Evolutionary conservation across 2,888 invertebrate genomes (phyloP).

Genomic region (Theristus sp.): DNA sequence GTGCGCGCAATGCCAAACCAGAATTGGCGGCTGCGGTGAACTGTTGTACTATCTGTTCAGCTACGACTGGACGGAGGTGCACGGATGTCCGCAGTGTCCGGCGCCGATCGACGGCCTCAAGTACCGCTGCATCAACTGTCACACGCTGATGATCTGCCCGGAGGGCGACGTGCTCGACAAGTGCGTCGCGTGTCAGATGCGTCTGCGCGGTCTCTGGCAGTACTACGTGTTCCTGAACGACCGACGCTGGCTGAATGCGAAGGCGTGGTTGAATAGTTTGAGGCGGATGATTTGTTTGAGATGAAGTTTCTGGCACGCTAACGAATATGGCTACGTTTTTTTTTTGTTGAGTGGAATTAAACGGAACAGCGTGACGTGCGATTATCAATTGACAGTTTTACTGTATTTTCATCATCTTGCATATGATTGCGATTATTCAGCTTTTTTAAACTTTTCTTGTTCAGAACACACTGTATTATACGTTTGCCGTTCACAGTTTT

Average conservation of each 20-base stretch:
- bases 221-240: background rate
- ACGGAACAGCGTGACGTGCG: no score
- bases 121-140: background rate
- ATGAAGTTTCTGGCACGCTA: no score
- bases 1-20: background rate
- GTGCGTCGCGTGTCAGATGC: background rate
- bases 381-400: no score
- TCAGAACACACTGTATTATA: no score
- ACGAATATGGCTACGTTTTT: no score
- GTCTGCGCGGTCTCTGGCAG: background rate
- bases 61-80: background rate
- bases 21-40: background rate
- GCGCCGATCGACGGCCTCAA: background rate
- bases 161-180: background rate
- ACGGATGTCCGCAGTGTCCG: background rate
- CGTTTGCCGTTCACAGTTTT: no score
- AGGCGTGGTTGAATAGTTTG: background rate
- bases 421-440: no score
- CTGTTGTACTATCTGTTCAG: background rate
- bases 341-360: no score
- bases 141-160: background rate
- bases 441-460: no score
- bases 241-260: background rate
- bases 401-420: no score
- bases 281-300: background rate